phyloP scores from a whole-genome alignment of 2,113 vertebrate genomes.

The Clarias magur region DNA sequence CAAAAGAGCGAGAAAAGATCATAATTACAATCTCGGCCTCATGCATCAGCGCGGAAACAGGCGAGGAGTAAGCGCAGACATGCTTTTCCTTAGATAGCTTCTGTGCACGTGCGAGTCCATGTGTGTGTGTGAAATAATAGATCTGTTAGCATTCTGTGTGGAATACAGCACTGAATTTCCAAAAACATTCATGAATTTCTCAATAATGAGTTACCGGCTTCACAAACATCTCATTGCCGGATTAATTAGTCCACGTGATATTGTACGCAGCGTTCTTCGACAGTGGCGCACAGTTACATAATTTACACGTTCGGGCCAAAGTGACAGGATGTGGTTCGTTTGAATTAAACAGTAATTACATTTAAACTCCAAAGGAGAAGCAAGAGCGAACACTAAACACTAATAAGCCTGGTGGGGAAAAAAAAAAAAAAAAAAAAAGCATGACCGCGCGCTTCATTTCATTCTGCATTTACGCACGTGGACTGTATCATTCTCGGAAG shows the following conservation, averaged over 20 bases:
- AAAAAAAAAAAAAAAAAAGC: background rate
- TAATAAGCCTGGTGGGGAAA: background rate
- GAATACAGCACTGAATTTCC: slow-evolving; percentile 10
- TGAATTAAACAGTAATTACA: slow-evolving; percentile 16
- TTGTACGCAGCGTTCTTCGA: background rate
- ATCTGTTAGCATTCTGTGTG: slow-evolving; percentile 19
- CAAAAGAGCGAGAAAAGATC: slow-evolving; percentile 48
- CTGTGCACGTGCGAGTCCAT: background rate
- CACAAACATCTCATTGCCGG: slow-evolving; percentile 27
- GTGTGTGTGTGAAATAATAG: slow-evolving; percentile 4
- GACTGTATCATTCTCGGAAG: background rate
- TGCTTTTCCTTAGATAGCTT: background rate
- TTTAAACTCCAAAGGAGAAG: background rate
- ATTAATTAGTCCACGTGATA: background rate
- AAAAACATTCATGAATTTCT: background rate
- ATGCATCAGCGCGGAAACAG: slow-evolving; percentile 35
- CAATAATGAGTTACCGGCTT: slow-evolving; percentile 8
- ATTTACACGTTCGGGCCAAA: background rate
- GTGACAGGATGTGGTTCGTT: background rate
- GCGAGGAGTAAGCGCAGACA: background rate
- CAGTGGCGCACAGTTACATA: background rate
- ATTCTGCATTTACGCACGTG: background rate
- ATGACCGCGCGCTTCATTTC: background rate
- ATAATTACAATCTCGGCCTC: slow-evolving; percentile 45
- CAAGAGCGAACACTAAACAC: background rate